Evolutionary conservation across 37 sponge, comb jelly and placozoan species (phyloP), one percentile per base, ranked within the genome.

Genomic region (Eunapius fragilis): DNA sequence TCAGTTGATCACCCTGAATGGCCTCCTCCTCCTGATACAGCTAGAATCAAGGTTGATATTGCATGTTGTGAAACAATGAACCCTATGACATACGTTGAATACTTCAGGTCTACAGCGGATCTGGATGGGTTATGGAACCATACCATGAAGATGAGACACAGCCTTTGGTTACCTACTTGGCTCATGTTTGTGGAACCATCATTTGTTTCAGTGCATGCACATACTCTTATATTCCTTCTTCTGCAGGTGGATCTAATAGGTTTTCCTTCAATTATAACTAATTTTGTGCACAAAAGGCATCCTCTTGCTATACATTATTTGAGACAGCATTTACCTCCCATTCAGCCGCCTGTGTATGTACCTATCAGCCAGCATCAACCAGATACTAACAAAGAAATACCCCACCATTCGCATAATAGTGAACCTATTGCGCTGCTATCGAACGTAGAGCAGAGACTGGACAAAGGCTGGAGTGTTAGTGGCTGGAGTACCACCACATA

Each of bases 71-170:
- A 32, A 34, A 32, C 24, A n/a, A n/a, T 24, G 27, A 9, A 34
- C 34, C 3, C 5, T 30, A 70, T 83, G 9, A 1, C 36, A 69
- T 22, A 5, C 41, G 0, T 58, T 19, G 1, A 58, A 58, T 17
- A 2, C 27, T 89, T 24, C 33, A 92, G 92, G 22, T 92, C 2
- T 37, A 72, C 31, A 81, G 80, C 14, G 92, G 92, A 2, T 70
- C 84, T 38, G 92, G 92, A 25, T 92, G 88, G 92, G 85, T 92
- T 5, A 71, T 92, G 47, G 89, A 92, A 49, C 89, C 89, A 23
- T 92, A 84, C 72, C 45, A 26, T 22, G 81, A 48, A 3, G 74
- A 80, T 50, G 71, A 32, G 14, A 80, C 77, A 36, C 84, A 50
- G 34, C 84, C 92, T 34, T 76, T 92, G 3, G 84, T 89, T 68